Percentiles rank a stretch among this genome's conserved stretches.
phyloP scores from a whole-genome alignment of 1,140 invertebrate species.

The Cecropterus lyciades region DNA sequence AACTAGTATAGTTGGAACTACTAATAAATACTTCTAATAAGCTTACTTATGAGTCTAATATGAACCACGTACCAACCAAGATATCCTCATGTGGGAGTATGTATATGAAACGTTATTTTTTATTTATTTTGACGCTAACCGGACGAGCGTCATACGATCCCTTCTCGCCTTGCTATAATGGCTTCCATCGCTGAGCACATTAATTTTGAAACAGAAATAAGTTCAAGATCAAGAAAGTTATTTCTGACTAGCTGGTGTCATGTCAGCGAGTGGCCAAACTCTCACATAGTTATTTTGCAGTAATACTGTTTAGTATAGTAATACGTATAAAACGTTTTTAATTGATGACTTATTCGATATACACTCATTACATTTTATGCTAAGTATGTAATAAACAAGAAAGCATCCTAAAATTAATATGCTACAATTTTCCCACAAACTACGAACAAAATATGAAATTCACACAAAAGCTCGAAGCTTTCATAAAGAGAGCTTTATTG shows the following conservation, averaged over 20 bases:
- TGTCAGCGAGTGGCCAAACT: background rate
- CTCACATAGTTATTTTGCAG: background rate
- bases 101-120: no score
- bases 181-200: background rate
- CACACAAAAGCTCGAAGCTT: slow-evolving; percentile 3
- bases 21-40: no score
- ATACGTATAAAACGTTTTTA: no score
- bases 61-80: no score
- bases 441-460: slow-evolving; percentile 6
- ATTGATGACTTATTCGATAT: no score
- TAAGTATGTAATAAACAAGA: no score
- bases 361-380: no score
- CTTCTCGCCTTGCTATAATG: background rate
- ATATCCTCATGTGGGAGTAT: no score
- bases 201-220: slow-evolving; percentile 4
- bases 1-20: no score
- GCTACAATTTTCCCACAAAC: background rate
- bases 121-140: background rate
- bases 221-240: slow-evolving; percentile 1
- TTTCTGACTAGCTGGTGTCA: background rate
- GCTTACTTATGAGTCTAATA: no score
- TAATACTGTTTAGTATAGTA: no score
- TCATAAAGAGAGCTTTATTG: slow-evolving; percentile 12
- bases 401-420: background rate
- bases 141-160: background rate